These are phyloP conservation scores for Hemicordylus capensis DNA, from an alignment of 2,113 vertebrate species.

Conservation along the genomic window DNA sequence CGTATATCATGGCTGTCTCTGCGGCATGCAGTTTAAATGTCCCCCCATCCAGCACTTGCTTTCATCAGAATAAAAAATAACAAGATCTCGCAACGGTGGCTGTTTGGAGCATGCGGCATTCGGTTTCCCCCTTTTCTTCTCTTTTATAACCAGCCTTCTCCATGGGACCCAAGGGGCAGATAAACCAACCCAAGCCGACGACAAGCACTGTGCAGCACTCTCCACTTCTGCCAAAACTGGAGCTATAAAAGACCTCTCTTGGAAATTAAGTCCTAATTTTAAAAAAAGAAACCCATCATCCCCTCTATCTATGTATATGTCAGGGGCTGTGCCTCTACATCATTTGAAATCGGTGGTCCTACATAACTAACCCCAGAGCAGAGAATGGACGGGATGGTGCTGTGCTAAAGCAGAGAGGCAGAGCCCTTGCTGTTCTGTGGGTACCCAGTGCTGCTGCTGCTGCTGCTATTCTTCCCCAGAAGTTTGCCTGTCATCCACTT, in stretches of 20 bases:
- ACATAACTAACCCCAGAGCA: background rate
- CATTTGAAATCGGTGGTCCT: background rate
- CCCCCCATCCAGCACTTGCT: background rate
- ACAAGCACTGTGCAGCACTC: background rate
- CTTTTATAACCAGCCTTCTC: slow-evolving; percentile 1
- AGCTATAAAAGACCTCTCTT: slow-evolving; percentile 5
- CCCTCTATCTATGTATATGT: background rate
- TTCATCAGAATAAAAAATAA: slow-evolving; percentile 33
- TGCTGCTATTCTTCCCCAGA: no score
- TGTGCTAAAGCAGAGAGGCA: background rate
- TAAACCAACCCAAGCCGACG: slow-evolving; percentile 12
- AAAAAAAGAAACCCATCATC: background rate
- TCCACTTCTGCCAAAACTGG: background rate
- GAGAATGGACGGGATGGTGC: background rate
- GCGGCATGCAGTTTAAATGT: slow-evolving; percentile 1
- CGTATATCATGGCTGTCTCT: background rate
- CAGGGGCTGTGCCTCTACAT: background rate
- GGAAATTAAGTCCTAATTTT: slow-evolving; percentile 17
- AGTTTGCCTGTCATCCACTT: background rate
- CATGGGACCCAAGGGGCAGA: background rate
- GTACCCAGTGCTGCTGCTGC: background rate
- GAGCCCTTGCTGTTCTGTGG: background rate
- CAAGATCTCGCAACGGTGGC: slow-evolving; percentile 2
- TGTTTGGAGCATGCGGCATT: background rate
- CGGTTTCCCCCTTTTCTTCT: fast-evolving